These are phyloP conservation scores for Scatophagus argus DNA, from an alignment of 2,113 vertebrate genomes.

Conservation along the genomic window DNA sequence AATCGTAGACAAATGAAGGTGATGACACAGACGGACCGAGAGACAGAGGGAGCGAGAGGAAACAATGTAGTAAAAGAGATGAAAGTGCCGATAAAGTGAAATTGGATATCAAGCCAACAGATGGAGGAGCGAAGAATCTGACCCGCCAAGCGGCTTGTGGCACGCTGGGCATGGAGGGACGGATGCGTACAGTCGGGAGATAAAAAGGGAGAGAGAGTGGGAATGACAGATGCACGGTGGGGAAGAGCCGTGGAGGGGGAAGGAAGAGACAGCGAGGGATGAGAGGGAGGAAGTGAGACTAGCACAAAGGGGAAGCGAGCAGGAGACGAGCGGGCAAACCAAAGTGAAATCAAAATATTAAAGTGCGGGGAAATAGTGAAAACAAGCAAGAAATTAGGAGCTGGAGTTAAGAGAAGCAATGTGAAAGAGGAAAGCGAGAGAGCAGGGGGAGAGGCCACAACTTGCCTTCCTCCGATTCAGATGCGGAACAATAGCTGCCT, in stretches of 20 bases:
- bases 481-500: constrained; percentile 82
- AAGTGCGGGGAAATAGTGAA: constrained; percentile 28
- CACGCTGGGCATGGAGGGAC: constrained; percentile 56
- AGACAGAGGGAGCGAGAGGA: constrained; percentile 42
- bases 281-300: constrained; percentile 61
- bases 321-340: constrained; percentile 45
- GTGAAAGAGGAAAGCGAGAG: constrained; percentile 52
- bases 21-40: constrained; percentile 67
- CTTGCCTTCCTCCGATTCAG: constrained; percentile 84
- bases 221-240: constrained; percentile 70
- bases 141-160: constrained; percentile 77
- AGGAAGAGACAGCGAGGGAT: constrained; percentile 55
- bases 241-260: constrained; percentile 41
- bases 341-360: constrained; percentile 57
- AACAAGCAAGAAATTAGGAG: constrained; percentile 35
- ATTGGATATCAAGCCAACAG: constrained; percentile 76
- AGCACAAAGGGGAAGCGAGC: constrained; percentile 49
- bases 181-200: constrained; percentile 72
- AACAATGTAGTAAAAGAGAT: constrained; percentile 68
- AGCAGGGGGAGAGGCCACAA: constrained; percentile 67
- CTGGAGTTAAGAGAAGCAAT: constrained; percentile 25
- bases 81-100: constrained; percentile 76
- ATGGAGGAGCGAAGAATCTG: constrained; percentile 75
- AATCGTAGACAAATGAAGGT: constrained; percentile 55
- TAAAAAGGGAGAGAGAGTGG: constrained; percentile 72